A percentile compares a stretch with the other conserved stretches of the same genome.
These are phyloP conservation scores for Ptilodon capucinus DNA, from an alignment of 2,888 invertebrate species.

Conservation along the genomic window DNA sequence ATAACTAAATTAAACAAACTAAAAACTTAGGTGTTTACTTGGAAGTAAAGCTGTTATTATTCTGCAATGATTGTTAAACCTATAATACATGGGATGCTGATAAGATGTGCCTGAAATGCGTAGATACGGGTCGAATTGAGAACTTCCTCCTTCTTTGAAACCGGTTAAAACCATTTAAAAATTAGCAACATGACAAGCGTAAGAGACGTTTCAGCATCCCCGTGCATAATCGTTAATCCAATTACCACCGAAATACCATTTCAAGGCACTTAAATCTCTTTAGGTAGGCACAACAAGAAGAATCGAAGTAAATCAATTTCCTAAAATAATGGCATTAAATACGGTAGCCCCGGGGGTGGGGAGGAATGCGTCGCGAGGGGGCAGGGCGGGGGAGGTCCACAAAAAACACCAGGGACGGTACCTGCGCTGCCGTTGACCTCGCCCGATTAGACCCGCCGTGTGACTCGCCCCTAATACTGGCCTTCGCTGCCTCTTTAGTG, in stretches of 20 bases:
- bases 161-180: no score
- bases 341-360: slow-evolving; percentile 60
- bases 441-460: slow-evolving; percentile 62
- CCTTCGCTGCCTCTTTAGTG: slow-evolving; percentile 6
- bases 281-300: background rate
- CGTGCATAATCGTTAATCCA: background rate
- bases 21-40: no score
- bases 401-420: slow-evolving; percentile 69
- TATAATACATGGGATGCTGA: no score
- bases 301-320: slow-evolving; percentile 28
- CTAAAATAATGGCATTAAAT: slow-evolving; percentile 58
- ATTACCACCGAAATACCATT: background rate
- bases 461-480: slow-evolving; percentile 47
- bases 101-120: no score
- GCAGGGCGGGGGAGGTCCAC: slow-evolving; percentile 41
- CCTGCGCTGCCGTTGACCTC: slow-evolving; percentile 78
- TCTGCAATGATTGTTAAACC: no score
- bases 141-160: no score
- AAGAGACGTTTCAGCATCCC: background rate
- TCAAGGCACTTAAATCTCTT: background rate
- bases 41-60: no score
- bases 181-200: background rate
- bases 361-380: slow-evolving; percentile 37
- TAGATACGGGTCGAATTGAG: no score
- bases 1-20: no score